phyloP scores from a whole-genome alignment of 2,113 vertebrate genomes.

The Turnix velox region DNA sequence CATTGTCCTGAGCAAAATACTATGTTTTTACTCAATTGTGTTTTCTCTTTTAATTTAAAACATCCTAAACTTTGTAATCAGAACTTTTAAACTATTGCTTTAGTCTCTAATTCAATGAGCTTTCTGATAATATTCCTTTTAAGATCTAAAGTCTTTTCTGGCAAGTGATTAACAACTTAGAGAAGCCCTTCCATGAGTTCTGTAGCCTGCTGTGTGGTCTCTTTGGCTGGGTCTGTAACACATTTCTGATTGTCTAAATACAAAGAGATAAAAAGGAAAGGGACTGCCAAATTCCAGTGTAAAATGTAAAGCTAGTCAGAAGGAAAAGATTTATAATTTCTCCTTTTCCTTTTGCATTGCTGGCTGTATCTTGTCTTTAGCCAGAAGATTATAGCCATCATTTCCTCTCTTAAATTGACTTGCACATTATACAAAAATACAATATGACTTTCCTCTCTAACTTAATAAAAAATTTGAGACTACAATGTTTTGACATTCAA shows the following conservation, averaged over 20 bases:
- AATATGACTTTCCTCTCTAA: not conserved
- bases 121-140: not conserved
- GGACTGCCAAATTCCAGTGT: not conserved
- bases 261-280: constrained; percentile 18
- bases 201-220: constrained; percentile 9
- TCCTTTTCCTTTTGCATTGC: not conserved
- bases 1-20: not conserved
- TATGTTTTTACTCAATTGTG: not conserved
- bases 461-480: not conserved
- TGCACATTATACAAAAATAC: not conserved
- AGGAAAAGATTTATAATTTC: constrained; percentile 21
- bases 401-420: constrained; percentile 13
- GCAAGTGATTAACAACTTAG: not conserved
- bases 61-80: not conserved
- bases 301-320: not conserved
- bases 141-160: not conserved
- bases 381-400: not conserved
- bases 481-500: not conserved
- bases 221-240: constrained; percentile 3
- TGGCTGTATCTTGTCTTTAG: constrained; percentile 15
- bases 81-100: not conserved
- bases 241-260: constrained; percentile 9
- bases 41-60: not conserved
- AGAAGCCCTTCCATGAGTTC: not conserved
- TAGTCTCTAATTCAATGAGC: not conserved